Evolutionary conservation across 2,113 vertebrate species (phyloP).

Genomic region (Hyla sarda): DNA sequence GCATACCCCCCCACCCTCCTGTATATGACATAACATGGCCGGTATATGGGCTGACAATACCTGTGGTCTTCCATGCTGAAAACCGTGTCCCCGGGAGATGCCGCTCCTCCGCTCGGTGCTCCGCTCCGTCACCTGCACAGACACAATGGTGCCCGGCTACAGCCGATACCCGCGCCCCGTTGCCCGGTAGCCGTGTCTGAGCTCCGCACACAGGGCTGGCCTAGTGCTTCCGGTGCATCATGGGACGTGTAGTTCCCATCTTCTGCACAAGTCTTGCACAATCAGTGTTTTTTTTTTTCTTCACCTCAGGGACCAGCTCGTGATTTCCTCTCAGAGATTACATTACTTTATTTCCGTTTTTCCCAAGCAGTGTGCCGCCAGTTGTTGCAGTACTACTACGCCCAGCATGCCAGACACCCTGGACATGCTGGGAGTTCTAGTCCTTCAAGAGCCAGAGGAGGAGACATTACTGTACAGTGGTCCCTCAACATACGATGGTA

Average conservation of each 20-base stretch:
- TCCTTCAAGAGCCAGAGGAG: too few species aligned
- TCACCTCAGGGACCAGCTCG: not conserved
- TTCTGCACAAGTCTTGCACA: not conserved
- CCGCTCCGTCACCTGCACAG: conserved; percentile 1
- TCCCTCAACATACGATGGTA: too few species aligned
- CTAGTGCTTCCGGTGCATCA: conserved; percentile 8
- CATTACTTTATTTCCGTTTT: not conserved
- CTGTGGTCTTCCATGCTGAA: conserved; percentile 47
- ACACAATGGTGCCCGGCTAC: not conserved
- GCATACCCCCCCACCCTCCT: too few species aligned
- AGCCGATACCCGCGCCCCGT: not conserved
- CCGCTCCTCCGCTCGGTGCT: not conserved
- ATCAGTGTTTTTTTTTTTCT: not conserved
- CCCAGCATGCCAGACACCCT: too few species aligned
- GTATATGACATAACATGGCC: not conserved
- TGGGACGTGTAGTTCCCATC: conserved; percentile 8
- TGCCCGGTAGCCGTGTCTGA: not conserved
- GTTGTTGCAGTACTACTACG: too few species aligned
- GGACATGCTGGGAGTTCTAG: too few species aligned
- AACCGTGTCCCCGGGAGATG: not conserved
- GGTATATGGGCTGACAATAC: not conserved
- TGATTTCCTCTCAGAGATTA: not conserved
- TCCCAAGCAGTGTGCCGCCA: too few species aligned
- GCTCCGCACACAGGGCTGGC: not conserved
- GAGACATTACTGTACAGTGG: too few species aligned